Conservation (phyloP, 2,113 vertebrate species). For the Ceyx melanurus region DNA sequence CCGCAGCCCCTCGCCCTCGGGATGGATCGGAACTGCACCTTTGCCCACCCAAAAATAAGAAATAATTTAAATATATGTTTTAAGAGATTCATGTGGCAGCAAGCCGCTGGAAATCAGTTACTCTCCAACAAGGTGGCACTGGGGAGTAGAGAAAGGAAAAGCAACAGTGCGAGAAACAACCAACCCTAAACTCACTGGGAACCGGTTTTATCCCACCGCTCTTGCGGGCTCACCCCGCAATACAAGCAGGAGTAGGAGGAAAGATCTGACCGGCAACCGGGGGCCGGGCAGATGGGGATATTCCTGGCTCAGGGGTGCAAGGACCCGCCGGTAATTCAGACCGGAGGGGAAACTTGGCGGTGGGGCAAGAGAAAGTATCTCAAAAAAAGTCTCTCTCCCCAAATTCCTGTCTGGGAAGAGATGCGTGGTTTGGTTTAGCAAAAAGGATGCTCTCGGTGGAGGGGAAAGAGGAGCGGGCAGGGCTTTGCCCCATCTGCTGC, state of each 20-base stretch:
- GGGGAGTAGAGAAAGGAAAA: neutral
- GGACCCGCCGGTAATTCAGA: neutral
- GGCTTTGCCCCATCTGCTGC: neutral
- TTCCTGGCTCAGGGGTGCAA: neutral
- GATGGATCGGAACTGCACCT: neutral
- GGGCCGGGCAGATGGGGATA: neutral
- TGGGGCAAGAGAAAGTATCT: neutral
- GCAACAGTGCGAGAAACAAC: neutral
- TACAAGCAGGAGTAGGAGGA: neutral
- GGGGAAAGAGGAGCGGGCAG: neutral
- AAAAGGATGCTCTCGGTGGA: neutral
- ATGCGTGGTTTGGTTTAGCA: accelerated
- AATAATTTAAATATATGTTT: neutral
- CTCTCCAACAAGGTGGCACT: neutral
- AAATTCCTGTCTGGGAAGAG: neutral
- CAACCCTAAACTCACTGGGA: neutral
- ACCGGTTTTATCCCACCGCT: neutral
- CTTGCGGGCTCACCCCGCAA: neutral
- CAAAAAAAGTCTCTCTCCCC: neutral
- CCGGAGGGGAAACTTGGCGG: neutral
- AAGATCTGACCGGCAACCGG: neutral
- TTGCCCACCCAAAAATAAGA: neutral
- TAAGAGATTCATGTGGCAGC: neutral
- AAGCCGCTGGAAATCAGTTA: neutral
- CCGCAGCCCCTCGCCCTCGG: neutral